phyloP scores from a whole-genome alignment of 2,888 invertebrate species.

The Agrypnus murinus region DNA sequence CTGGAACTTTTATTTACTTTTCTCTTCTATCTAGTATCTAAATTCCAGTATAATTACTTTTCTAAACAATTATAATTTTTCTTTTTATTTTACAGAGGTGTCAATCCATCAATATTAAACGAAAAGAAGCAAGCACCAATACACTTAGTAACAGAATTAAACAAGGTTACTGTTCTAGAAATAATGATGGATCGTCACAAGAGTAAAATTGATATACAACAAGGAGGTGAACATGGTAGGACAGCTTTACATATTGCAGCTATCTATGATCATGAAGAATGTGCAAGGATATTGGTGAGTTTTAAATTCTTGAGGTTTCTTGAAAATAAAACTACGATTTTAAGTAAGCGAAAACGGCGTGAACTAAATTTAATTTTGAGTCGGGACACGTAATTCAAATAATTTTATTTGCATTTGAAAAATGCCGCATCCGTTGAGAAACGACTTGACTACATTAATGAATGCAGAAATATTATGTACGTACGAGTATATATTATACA shows the following conservation, averaged over 20 bases:
- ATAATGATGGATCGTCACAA: constrained; percentile 84
- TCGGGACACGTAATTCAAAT: neutral
- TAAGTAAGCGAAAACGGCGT: too few species aligned
- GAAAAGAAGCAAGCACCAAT: constrained; percentile 86
- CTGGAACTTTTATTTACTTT: too few species aligned
- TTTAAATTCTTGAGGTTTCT: neutral
- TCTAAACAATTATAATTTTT: too few species aligned
- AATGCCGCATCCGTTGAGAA: too few species aligned
- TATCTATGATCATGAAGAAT: constrained; percentile 87
- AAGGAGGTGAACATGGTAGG: constrained; percentile 86
- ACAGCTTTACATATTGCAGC: constrained; percentile 90
- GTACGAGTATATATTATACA: too few species aligned
- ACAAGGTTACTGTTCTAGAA: constrained; percentile 81
- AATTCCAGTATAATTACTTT: too few species aligned
- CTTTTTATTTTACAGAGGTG: constrained; percentile 75
- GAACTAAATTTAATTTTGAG: constrained; percentile 30
- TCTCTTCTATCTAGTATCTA: too few species aligned
- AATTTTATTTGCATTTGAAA: too few species aligned
- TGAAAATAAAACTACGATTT: too few species aligned
- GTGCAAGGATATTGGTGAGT: constrained; percentile 86
- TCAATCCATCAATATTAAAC: constrained; percentile 81
- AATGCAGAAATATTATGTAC: too few species aligned
- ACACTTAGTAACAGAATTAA: constrained; percentile 86
- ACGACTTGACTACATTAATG: too few species aligned
- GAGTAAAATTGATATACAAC: constrained; percentile 81